Conservation (phyloP, 2,888 invertebrate species). For the Pristionchus fissidentatus region DNA sequence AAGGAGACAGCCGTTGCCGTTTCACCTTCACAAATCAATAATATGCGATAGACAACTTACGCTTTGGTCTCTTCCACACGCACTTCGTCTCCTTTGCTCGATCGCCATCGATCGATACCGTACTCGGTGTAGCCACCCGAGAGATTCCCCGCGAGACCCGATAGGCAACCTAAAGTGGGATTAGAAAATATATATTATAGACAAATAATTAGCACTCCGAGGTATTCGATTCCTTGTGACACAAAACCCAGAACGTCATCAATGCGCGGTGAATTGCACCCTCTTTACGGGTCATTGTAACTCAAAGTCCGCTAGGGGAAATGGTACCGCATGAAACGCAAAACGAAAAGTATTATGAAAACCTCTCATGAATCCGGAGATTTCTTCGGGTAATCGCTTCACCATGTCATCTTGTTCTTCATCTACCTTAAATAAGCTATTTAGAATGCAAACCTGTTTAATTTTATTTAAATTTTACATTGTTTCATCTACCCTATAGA, state of each 20-base stretch:
- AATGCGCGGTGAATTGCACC: too few relatives aligned
- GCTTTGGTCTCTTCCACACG: slow-evolving; percentile 24
- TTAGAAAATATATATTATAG: background rate
- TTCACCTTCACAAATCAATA: background rate
- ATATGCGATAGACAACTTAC: slow-evolving; percentile 14
- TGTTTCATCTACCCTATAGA: too few relatives aligned
- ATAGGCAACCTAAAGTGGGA: background rate
- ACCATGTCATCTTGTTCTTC: background rate
- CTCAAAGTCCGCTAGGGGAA: too few relatives aligned
- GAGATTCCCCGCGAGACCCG: slow-evolving; percentile 27
- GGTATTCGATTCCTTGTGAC: too few relatives aligned
- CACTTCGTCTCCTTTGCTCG: background rate
- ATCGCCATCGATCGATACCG: slow-evolving; percentile 47
- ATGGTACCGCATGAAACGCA: background rate
- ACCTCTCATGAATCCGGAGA: slow-evolving; percentile 45
- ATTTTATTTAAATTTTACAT: too few relatives aligned
- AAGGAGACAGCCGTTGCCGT: too few relatives aligned
- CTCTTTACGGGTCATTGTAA: too few relatives aligned
- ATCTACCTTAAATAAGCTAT: background rate
- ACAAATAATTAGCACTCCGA: background rate
- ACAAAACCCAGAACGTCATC: too few relatives aligned
- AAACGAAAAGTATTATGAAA: background rate
- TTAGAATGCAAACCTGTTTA: too few relatives aligned
- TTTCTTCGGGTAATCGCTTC: background rate
- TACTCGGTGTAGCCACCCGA: slow-evolving; percentile 49